Percentiles rank a stretch among this genome's conserved stretches.
Conservation (phyloP, 2,797 vertebrate genomes). For the Mormyrus hasselquistii region DNA sequence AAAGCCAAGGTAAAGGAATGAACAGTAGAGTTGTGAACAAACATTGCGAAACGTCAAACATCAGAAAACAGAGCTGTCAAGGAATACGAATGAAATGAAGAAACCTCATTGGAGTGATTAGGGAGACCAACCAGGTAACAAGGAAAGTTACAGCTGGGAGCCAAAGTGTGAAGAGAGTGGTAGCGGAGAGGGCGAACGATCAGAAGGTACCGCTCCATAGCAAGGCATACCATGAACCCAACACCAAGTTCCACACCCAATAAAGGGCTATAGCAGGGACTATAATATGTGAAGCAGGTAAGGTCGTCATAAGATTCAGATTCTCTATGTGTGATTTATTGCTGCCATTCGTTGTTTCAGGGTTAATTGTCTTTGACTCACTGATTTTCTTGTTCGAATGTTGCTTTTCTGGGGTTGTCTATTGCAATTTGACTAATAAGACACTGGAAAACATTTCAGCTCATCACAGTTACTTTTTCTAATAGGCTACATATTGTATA, state of each 20-base stretch:
- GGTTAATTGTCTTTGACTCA: background rate
- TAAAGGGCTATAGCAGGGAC: constrained; percentile 1
- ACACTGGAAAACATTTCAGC: background rate
- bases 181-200: constrained; percentile 33
- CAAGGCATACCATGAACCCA: constrained; percentile 35
- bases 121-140: constrained; percentile 17
- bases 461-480: background rate
- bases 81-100: background rate
- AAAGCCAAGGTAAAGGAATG: constrained; percentile 31
- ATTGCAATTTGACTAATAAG: background rate
- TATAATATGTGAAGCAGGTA: background rate
- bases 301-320: background rate
- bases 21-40: constrained; percentile 7
- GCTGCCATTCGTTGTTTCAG: background rate
- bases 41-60: background rate
- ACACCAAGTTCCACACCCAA: constrained; percentile 6
- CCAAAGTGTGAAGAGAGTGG: constrained; percentile 13
- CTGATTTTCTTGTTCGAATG: background rate
- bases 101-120: background rate
- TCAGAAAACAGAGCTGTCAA: background rate
- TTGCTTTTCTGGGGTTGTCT: background rate
- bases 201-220: constrained; percentile 33
- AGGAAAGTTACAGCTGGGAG: constrained; percentile 20
- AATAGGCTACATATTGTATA: background rate
- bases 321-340: background rate